These are phyloP conservation scores for Petrocephalus sullivani DNA, from an alignment of 2,797 vertebrate species.

Conservation along the genomic window DNA sequence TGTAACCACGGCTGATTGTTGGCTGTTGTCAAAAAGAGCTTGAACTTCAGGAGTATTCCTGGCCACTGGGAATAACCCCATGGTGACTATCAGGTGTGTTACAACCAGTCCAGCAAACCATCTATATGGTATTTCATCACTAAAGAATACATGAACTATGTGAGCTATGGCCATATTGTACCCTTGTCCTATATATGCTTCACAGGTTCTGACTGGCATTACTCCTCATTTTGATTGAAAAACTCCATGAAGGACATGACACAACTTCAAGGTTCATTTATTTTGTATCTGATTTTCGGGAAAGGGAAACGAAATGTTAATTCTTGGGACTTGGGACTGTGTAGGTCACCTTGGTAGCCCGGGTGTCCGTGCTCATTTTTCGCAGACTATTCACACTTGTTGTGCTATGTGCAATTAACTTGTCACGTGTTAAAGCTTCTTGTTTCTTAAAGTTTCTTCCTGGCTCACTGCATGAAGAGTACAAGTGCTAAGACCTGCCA, in stretches of 20 bases:
- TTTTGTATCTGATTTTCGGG: neutral
- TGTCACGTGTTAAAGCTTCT: neutral
- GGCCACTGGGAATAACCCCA: conserved; percentile 52
- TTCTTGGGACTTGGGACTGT: neutral
- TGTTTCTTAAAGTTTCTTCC: neutral
- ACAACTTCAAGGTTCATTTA: neutral
- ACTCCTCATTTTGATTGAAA: neutral
- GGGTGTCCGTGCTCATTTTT: neutral
- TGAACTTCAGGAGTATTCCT: conserved; percentile 52
- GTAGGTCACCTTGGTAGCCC: neutral
- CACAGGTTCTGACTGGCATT: neutral
- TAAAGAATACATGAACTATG: neutral
- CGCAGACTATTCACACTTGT: neutral
- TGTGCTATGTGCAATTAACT: neutral
- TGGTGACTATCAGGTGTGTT: conserved; percentile 34
- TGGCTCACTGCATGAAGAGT: neutral
- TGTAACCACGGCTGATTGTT: conserved; percentile 60
- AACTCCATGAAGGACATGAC: neutral
- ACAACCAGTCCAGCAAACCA: conserved; percentile 11
- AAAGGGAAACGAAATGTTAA: neutral
- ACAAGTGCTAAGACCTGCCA: neutral
- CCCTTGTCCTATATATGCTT: neutral
- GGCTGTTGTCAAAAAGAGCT: conserved; percentile 21
- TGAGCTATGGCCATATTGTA: neutral
- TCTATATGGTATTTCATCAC: neutral